A percentile compares a stretch with the other conserved stretches of the same genome.
Conservation (phyloP, 1,140 invertebrate species). For the Phenacoccus solenopsis region DNA sequence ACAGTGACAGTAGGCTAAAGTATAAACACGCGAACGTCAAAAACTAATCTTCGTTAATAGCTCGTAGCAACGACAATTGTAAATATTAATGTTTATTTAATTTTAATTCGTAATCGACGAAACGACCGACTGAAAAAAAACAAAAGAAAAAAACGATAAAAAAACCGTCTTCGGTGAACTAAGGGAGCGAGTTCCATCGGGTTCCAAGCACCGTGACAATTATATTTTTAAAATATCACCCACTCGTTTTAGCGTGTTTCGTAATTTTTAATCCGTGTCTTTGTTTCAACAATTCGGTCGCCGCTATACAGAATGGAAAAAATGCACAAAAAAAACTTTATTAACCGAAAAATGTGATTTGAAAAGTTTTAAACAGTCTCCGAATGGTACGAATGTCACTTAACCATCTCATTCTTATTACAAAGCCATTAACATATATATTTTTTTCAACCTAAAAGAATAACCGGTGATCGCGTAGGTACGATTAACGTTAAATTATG, state of each 20-base stretch:
- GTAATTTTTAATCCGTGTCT: constrained; percentile 10
- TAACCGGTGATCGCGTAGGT: background rate
- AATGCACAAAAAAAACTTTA: constrained; percentile 9
- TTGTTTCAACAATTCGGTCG: constrained; percentile 4
- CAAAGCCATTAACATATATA: background rate
- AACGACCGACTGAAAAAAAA: background rate
- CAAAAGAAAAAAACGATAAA: background rate
- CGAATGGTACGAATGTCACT: constrained; percentile 17
- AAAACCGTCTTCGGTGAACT: background rate
- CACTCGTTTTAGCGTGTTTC: constrained; percentile 4
- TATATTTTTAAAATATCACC: constrained; percentile 8
- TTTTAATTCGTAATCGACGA: background rate
- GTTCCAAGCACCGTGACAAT: constrained; percentile 17
- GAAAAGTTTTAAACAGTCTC: constrained; percentile 8
- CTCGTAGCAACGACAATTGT: background rate
- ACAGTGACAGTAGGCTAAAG: background rate
- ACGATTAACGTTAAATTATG: background rate
- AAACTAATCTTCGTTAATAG: constrained; percentile 3
- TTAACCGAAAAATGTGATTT: constrained; percentile 9
- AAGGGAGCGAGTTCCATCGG: constrained; percentile 5
- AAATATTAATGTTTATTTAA: constrained; percentile 4
- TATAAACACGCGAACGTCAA: background rate
- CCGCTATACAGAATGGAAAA: background rate
- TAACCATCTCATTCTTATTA: background rate
- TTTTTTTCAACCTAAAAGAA: background rate